Evolutionary conservation across 2,113 vertebrate genomes (phyloP), one percentile per base, ranked within the genome.

Genomic region (Chlamydotis undulata): DNA sequence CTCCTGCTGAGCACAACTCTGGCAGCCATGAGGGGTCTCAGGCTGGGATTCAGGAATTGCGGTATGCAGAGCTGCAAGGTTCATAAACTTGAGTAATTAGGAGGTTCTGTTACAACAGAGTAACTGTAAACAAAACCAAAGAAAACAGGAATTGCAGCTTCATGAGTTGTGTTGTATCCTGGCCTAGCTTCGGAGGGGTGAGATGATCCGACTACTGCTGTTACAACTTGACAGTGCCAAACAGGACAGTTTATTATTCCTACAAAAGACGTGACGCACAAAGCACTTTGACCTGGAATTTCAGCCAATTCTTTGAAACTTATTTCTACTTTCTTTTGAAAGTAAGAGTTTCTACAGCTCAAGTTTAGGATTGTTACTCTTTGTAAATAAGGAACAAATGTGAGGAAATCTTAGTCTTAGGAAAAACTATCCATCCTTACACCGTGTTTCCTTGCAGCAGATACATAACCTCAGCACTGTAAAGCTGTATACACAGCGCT

Each of bases 61-160:
- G 75, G 61, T 56, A 59, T 13, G 16, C 77, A 90, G 61, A 81
- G 77, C 52, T 69, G n/a, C 84, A 84, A 85, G 85, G 49, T 79
- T 92, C 70, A 64, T 64, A 87, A 88, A 73, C 57, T 53, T 79
- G 39, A 86, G 67, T 79, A 85, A 88, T 79, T 9, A 4, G 61
- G 55, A 78, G 73, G 57, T 75, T 89, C 60, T 93, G 15, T 93
- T 92, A 83, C 69, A 79, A 94, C 57, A 91, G 63, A 82, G 56
- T 52, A 81, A 63, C 43, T 71, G 81, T 73, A 82, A 89, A 83
- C 77, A 89, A 95, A 89, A 28, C 35, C 53, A 76, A 85, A 85
- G 84, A 73, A 95, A 96, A 76, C 63, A 73, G 55, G 82, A 93
- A 94, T 16, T 92, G 90, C 92, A 94, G 8, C 79, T 94, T 87